phyloP scores from a whole-genome alignment of 2,797 vertebrate genomes.

The Ctenopoma multispine region DNA sequence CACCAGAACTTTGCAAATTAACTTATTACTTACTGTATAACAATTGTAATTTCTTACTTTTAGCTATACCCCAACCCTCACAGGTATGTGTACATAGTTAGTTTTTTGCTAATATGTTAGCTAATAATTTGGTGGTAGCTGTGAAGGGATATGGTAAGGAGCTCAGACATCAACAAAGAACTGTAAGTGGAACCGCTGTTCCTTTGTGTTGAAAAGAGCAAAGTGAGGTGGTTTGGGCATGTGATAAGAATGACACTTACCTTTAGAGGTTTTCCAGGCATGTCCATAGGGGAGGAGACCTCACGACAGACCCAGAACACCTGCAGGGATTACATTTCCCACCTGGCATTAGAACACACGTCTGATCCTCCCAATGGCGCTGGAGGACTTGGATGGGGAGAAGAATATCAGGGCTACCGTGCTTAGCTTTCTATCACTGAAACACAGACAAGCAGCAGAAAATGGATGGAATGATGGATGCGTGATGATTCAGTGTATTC shows the following conservation, averaged over 20 bases:
- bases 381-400: not conserved
- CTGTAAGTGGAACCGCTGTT: not conserved
- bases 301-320: slow-evolving; percentile 16
- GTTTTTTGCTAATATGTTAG: not conserved
- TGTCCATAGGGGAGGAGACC: slow-evolving; percentile 24
- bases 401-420: not conserved
- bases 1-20: too few species aligned
- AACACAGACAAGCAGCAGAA: not conserved
- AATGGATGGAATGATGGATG: not conserved
- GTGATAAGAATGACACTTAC: slow-evolving; percentile 13
- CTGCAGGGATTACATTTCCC: slow-evolving; percentile 35
- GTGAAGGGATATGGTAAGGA: not conserved
- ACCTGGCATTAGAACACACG: slow-evolving; percentile 8
- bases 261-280: slow-evolving; percentile 21
- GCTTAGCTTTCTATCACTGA: not conserved
- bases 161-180: not conserved
- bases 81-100: too few species aligned
- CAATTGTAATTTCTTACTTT: too few species aligned
- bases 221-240: not conserved
- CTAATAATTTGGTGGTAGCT: not conserved
- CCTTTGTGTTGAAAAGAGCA: not conserved
- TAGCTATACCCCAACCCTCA: too few species aligned
- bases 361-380: slow-evolving; percentile 10
- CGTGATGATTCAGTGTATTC: not conserved
- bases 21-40: too few species aligned